Percentiles rank a stretch among this genome's conserved stretches.
Evolutionary conservation across 2,888 invertebrate species (phyloP).

Genomic region (Leptarthrus brevirostris): DNA sequence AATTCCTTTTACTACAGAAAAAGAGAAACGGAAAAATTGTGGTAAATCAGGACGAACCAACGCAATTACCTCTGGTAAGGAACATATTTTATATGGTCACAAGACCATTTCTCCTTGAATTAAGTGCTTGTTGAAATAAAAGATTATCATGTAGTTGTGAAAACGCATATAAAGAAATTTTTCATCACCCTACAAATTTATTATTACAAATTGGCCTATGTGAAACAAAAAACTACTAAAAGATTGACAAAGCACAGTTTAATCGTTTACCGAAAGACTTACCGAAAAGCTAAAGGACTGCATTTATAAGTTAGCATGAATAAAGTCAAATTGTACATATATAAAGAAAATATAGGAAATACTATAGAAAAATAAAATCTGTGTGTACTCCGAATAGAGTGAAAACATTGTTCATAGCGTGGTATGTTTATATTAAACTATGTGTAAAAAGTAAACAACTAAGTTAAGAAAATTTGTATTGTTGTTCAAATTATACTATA

Average conservation of each 20-base stretch:
- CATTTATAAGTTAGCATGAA: conserved; percentile 22
- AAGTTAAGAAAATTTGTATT: conserved; percentile 41
- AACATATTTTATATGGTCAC: not conserved
- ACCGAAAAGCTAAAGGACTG: conserved; percentile 15
- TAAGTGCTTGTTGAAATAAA: no score
- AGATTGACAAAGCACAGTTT: not conserved
- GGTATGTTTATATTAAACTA: conserved; percentile 54
- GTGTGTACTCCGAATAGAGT: conserved; percentile 40
- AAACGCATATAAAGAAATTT: no score
- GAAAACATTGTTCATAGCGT: conserved; percentile 42
- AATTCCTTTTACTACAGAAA: conserved; percentile 11
- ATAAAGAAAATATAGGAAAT: conserved; percentile 15
- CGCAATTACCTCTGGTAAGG: no score
- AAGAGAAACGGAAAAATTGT: conserved; percentile 2
- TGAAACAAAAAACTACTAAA: no score
- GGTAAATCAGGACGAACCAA: no score
- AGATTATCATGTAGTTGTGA: no score
- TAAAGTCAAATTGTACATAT: conserved; percentile 7
- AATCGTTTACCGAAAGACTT: not conserved
- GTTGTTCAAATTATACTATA: conserved; percentile 47
- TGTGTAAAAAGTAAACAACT: conserved; percentile 46
- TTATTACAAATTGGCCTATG: no score
- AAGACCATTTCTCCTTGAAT: not conserved
- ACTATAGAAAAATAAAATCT: not conserved
- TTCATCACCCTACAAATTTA: no score